phyloP scores from a whole-genome alignment of 2,888 invertebrate genomes.

The Urechis unicinctus region DNA sequence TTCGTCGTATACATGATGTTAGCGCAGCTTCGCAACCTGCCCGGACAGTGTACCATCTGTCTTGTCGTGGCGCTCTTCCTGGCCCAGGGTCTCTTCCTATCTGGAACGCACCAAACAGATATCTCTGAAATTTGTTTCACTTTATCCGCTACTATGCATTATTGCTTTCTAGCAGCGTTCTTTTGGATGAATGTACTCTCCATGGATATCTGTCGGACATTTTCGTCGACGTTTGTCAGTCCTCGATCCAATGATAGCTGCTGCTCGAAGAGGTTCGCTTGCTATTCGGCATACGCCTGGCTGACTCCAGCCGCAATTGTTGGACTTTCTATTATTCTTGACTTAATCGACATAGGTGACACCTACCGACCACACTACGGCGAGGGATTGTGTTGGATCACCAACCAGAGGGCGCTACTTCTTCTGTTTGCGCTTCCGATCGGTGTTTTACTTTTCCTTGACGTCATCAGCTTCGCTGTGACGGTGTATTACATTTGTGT shows the following conservation, averaged over 20 bases:
- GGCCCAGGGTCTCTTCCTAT: slow-evolving; percentile 54
- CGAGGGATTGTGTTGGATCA: slow-evolving; percentile 55
- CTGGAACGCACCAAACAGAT: slow-evolving; percentile 30
- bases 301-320: slow-evolving; percentile 41
- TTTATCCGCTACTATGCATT: slow-evolving; percentile 53
- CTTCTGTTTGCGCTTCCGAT: slow-evolving; percentile 57
- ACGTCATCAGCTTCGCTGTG: slow-evolving; percentile 54
- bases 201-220: slow-evolving; percentile 58
- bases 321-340: slow-evolving; percentile 41
- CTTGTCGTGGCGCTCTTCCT: slow-evolving; percentile 52
- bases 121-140: slow-evolving; percentile 40
- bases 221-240: slow-evolving; percentile 21
- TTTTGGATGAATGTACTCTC: slow-evolving; percentile 57
- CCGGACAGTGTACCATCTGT: slow-evolving; percentile 56
- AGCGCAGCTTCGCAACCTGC: slow-evolving; percentile 52
- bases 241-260: background rate
- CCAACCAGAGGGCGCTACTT: slow-evolving; percentile 55
- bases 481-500: slow-evolving; percentile 56
- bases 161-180: slow-evolving; percentile 55
- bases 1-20: slow-evolving; percentile 52
- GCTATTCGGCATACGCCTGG: slow-evolving; percentile 50
- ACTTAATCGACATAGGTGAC: slow-evolving; percentile 40
- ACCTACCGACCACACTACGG: slow-evolving; percentile 53
- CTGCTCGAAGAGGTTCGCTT: slow-evolving; percentile 15
- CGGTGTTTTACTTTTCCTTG: slow-evolving; percentile 51